Evolutionary conservation across 2,797 vertebrate genomes (phyloP).

Genomic region (Hydrophis major): DNA sequence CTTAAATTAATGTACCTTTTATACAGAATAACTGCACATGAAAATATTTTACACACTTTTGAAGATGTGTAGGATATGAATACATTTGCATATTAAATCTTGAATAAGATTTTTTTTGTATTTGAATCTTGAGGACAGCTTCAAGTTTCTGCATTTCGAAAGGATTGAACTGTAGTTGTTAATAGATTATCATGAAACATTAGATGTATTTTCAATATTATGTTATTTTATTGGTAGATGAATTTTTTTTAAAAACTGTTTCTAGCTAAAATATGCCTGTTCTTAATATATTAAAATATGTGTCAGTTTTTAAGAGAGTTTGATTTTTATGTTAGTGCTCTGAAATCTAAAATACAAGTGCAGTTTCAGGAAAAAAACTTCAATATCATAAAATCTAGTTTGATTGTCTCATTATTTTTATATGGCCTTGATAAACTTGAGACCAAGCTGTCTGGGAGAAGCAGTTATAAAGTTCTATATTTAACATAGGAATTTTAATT

Average conservation of each 20-base stretch:
- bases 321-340: background rate
- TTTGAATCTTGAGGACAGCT: background rate
- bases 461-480: background rate
- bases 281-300: background rate
- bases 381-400: background rate
- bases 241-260: background rate
- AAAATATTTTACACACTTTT: background rate
- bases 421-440: background rate
- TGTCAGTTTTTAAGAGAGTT: background rate
- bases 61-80: background rate
- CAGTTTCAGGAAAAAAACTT: fast-evolving
- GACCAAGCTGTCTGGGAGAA: background rate
- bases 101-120: background rate
- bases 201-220: background rate
- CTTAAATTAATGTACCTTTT: background rate
- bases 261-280: background rate
- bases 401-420: background rate
- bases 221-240: background rate
- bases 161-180: background rate
- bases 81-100: background rate
- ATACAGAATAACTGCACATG: background rate
- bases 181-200: background rate
- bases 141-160: background rate
- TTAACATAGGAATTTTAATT: background rate
- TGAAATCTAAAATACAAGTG: background rate